Base-by-base conservation (phyloP, 2,113 vertebrate species). In the Rattus norvegicus region DNA sequence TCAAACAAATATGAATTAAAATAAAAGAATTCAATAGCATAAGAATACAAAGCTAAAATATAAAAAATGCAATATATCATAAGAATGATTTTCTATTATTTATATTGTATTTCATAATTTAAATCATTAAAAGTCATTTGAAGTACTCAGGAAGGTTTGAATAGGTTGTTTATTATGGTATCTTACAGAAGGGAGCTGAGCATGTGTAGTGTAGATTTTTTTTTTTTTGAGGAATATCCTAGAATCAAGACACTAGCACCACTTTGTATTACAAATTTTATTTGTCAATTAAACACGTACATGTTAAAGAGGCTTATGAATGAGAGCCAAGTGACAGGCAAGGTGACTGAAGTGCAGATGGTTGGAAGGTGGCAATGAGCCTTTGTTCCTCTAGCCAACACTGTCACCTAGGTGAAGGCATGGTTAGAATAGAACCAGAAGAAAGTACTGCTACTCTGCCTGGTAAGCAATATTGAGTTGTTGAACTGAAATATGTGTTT, bases 361-460 rank as follows among this genome's bases (percentile, higher is more conserved):
- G 7, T 13, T n/a, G 33, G 43, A 70, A 12, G 19, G 17, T 17
- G 4, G 5, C 70, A 4, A 0, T 9, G 20, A 49, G 2, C 7
- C 22, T 4, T 16, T 39, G 13, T n/a, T 2, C 7, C n/a, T 67
- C 2, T 36, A 5, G 1, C 43, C 7, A 70, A 7, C 4, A 11
- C 19, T 26, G 5, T 59, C 47, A 47, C 26, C 30, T 43, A 47
- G 49, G 3, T 67, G 39, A 47, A 49, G 54, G 0, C 39, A 39
- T 11, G 13, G 4, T 67, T 12, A 20, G 83, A 28, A 56, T 54
- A 26, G 11, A 91, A 47, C 22, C 30, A 39, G 85, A 65, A 88
- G 26, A 59, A 36, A 33, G 36, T 49, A 33, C 63, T 93, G 6
- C 43, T 76, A 1, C 7, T 73, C 19, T 69, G 20, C 43, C 63